These are phyloP conservation scores for Vipera latastei DNA, from an alignment of 2,797 vertebrate species.

Conservation along the genomic window DNA sequence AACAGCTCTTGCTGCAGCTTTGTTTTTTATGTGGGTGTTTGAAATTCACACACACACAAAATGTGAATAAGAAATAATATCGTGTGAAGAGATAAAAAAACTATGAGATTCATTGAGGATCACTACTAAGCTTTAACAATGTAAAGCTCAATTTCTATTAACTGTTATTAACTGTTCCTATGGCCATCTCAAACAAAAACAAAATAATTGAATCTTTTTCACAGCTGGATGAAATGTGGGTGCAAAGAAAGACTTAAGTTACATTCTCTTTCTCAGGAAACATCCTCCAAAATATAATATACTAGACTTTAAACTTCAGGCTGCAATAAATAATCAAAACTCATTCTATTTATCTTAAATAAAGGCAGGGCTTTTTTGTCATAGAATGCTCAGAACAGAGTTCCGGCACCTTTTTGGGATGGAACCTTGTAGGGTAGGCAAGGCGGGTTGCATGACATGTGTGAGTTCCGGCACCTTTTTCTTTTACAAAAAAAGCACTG, in stretches of 20 bases:
- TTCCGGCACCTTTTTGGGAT: too few relatives aligned
- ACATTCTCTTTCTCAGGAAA: background rate
- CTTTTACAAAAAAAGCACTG: too few relatives aligned
- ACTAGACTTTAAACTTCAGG: background rate
- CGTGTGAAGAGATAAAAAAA: background rate
- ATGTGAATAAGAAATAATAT: background rate
- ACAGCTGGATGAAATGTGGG: background rate
- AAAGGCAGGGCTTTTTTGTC: background rate
- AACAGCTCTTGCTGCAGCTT: background rate
- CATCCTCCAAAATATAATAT: background rate
- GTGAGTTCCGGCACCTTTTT: too few relatives aligned
- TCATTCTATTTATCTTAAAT: background rate
- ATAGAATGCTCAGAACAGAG: too few relatives aligned
- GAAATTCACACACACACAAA: background rate
- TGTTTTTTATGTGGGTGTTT: background rate
- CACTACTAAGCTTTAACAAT: background rate
- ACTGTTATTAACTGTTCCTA: background rate
- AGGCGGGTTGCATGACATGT: too few relatives aligned
- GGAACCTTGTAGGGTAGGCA: too few relatives aligned
- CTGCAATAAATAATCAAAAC: background rate
- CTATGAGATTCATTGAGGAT: slow-evolving; percentile 5
- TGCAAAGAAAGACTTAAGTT: background rate
- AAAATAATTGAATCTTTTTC: background rate
- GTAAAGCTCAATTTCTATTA: slow-evolving; percentile 3
- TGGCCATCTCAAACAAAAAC: background rate